phyloP scores from a whole-genome alignment of 2,797 vertebrate genomes.

The Avahi laniger region DNA sequence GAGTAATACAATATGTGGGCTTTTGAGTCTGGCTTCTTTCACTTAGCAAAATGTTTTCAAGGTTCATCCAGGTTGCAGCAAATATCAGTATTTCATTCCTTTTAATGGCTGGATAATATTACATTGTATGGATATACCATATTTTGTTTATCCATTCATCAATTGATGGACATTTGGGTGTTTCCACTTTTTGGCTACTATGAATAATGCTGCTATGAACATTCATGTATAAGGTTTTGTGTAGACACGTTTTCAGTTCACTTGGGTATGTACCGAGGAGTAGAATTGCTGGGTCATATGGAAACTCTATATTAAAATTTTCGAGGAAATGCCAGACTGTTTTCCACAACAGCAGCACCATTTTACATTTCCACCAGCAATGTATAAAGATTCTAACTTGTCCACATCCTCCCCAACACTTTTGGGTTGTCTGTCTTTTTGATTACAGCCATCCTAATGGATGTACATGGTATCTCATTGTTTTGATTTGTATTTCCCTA shows the following conservation, averaged over 20 bases:
- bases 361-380: background rate
- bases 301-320: background rate
- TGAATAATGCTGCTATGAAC: background rate
- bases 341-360: background rate
- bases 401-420: background rate
- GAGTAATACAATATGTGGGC: background rate
- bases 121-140: background rate
- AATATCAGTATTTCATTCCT: background rate
- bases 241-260: background rate
- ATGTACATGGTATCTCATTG: background rate
- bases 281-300: background rate
- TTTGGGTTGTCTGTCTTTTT: background rate
- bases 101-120: background rate
- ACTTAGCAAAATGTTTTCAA: background rate
- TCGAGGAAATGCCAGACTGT: background rate
- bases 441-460: background rate
- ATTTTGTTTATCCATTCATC: background rate
- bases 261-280: background rate
- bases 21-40: slow-evolving; percentile 2
- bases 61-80: background rate
- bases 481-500: slow-evolving; percentile 18
- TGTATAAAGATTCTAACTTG: background rate
- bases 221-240: background rate
- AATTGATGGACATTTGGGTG: background rate
- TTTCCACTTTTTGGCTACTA: background rate